phyloP scores from a whole-genome alignment of 2,113 vertebrate species.

The Alosa alosa region DNA sequence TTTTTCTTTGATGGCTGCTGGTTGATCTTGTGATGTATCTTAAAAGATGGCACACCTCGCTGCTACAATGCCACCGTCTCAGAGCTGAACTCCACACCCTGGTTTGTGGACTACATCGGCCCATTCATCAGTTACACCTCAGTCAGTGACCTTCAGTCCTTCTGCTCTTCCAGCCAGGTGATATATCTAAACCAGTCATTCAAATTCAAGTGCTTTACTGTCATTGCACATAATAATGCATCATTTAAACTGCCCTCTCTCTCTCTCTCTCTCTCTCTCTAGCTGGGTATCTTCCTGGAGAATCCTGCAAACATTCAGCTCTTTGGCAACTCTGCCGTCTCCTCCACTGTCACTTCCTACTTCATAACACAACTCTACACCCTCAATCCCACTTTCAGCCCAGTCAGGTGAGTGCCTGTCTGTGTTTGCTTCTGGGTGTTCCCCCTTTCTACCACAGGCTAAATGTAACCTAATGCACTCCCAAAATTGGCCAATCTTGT shows the following conservation, averaged over 20 bases:
- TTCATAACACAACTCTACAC: slow-evolving; percentile 53
- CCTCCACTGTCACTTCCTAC: slow-evolving; percentile 42
- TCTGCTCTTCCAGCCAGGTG: slow-evolving; percentile 42
- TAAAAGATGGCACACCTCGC: slow-evolving; percentile 46
- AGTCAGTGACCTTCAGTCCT: slow-evolving; percentile 49
- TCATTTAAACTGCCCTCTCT: no score
- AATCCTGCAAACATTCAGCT: slow-evolving; percentile 60
- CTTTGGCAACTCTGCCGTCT: slow-evolving; percentile 51
- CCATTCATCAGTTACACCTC: slow-evolving; percentile 57
- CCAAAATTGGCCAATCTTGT: no score
- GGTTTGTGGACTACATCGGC: slow-evolving; percentile 56
- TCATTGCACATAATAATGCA: neutral
- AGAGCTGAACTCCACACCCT: slow-evolving; percentile 56
- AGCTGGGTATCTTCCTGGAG: slow-evolving; percentile 53
- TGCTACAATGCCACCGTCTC: slow-evolving; percentile 56
- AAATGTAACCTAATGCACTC: neutral
- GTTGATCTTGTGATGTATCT: neutral
- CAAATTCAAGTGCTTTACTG: neutral
- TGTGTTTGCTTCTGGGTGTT: neutral
- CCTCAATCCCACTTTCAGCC: slow-evolving; percentile 47
- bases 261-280: no score
- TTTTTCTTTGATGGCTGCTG: neutral
- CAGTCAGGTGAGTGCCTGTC: slow-evolving; percentile 47
- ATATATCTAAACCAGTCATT: neutral
- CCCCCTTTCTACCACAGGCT: neutral